Evolutionary conservation across 2,888 invertebrate species (phyloP).

Genomic region (Pteria penguin): DNA sequence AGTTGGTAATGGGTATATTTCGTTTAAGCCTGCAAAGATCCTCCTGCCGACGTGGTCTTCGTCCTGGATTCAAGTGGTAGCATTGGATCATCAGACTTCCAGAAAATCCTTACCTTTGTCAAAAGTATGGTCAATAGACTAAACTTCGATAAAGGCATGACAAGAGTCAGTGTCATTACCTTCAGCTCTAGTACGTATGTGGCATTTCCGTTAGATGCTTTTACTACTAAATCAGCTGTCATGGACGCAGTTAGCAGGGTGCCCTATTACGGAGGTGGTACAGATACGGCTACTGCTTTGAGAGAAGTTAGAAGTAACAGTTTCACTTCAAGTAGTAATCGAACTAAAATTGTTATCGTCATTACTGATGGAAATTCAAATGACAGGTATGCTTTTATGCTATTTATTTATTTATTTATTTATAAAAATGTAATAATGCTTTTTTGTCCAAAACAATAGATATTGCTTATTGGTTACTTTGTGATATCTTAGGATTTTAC

Average conservation of each 20-base stretch:
- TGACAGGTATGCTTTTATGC: not conserved
- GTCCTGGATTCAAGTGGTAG: slow-evolving; percentile 12
- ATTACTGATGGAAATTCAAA: slow-evolving; percentile 22
- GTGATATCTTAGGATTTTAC: no score
- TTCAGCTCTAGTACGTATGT: not conserved
- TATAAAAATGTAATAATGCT: no score
- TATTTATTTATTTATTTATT: no score
- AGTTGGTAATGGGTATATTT: no score
- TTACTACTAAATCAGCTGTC: not conserved
- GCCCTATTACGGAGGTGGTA: slow-evolving; percentile 6
- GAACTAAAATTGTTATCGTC: slow-evolving; percentile 11
- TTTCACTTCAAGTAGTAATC: not conserved
- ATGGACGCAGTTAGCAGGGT: slow-evolving; percentile 1
- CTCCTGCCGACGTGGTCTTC: slow-evolving; percentile 5
- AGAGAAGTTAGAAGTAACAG: slow-evolving; percentile 12
- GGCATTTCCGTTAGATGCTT: slow-evolving; percentile 10
- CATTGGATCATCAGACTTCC: slow-evolving; percentile 4
- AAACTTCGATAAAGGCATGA: not conserved
- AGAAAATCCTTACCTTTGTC: slow-evolving; percentile 1
- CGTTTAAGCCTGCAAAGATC: not conserved
- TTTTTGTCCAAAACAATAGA: no score
- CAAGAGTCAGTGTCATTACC: not conserved
- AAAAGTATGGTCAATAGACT: not conserved
- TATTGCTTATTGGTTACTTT: no score
- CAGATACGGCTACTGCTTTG: slow-evolving; percentile 10